Evolutionary conservation across 2,888 invertebrate genomes (phyloP), one percentile per base, ranked within the genome.

Genomic region (Drosophila acutilabella): DNA sequence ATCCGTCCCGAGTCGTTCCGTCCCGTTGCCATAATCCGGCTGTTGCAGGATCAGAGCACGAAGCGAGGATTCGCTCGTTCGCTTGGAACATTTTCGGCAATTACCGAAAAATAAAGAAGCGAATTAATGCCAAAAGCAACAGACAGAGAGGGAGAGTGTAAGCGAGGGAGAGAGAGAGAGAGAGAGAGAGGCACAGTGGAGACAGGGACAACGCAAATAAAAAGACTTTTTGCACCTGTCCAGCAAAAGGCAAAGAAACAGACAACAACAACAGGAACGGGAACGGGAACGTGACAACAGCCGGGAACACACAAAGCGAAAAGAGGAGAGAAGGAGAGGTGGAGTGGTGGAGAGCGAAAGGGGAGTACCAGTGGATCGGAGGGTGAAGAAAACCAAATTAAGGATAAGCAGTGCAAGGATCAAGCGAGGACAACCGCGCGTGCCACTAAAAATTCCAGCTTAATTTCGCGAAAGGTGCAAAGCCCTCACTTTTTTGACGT

Each of bases 1-100:
- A 8, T 11, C 5, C 36, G 36, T 36, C 36, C 36, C 36, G 8
- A 30, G 8, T 30, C 30, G 13, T 36, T 13, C 13, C 36, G 36
- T 36, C 36, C 13, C 14, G 26, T 23, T 14, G 47, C 58, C 67
- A 80, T 84, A 84, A 84, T 84, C 84, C 84, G 70, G 71, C 81
- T 81, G 87, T 75, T 58, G 80, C 71, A 58, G 87, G 87, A 81
- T 84, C 76, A 87, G 78, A 84, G 54, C 87, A 80, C 81, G 79
- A 54, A 64, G 54, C 44, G 78, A 71, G 83, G 87, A 86, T 82
- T 86, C 83, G 83, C 80, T 82, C 76, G 77, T 83, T 83, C 87
- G 74, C 54, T 87, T 67, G 75, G 56, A 78, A 78, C 78, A 80
- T 84, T 83, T 84, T 87, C 68, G 84, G 87, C 81, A 84, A 84